Conservation (phyloP, 53 echinoderm and acorn worm genomes). For the Henricia sp. region DNA sequence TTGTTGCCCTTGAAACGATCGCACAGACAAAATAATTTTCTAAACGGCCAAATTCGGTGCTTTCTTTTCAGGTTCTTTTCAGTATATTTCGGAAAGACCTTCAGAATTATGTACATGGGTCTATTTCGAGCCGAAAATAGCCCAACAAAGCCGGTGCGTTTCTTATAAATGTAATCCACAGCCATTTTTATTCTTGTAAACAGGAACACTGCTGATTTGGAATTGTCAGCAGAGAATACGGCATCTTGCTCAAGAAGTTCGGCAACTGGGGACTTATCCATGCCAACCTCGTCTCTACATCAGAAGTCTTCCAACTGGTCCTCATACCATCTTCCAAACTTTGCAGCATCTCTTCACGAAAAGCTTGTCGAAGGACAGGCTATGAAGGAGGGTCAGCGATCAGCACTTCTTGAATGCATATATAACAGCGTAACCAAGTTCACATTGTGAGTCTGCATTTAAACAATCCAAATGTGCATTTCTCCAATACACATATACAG, state of each 20-base stretch:
- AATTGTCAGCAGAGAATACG: neutral
- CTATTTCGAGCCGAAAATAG: too few species aligned
- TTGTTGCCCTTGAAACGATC: too few species aligned
- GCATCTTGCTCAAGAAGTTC: conserved; percentile 25
- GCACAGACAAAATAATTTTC: too few species aligned
- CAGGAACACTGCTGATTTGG: neutral
- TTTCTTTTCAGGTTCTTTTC: too few species aligned
- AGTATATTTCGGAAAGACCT: too few species aligned
- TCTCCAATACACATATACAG: neutral
- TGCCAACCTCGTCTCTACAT: neutral
- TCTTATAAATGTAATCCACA: too few species aligned
- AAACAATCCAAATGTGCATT: neutral
- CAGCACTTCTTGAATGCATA: conserved; percentile 58
- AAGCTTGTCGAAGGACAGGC: conserved; percentile 37
- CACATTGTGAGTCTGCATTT: conserved; percentile 55
- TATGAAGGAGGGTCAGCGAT: conserved; percentile 53
- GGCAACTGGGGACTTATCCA: neutral
- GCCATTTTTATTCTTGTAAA: neutral
- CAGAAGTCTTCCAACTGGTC: conserved; percentile 42
- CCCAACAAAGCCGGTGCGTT: too few species aligned
- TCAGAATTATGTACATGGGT: too few species aligned
- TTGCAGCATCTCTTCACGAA: conserved; percentile 45
- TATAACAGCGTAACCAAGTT: conserved; percentile 55
- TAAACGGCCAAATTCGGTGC: too few species aligned
- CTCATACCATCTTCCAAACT: conserved; percentile 17